Conservation (phyloP, 2,113 vertebrate genomes). For the Cacatua alba region DNA sequence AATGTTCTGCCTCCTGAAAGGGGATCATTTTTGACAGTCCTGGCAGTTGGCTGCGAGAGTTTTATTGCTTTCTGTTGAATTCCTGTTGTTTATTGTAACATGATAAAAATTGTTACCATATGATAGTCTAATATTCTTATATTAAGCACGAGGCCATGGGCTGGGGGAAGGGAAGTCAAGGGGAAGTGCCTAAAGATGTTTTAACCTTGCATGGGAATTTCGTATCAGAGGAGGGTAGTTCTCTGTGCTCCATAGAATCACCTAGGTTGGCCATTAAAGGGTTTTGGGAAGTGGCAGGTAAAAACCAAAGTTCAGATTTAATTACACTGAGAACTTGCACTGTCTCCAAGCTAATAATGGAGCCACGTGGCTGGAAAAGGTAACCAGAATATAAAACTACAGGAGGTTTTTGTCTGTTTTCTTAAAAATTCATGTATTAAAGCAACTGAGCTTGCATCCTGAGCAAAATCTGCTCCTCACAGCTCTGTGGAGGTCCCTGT, state of each 20-base stretch:
- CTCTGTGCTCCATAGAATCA: background rate
- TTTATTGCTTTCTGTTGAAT: conserved; percentile 72
- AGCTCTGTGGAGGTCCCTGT: accelerated
- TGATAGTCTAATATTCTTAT: conserved; percentile 53
- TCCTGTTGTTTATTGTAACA: conserved; percentile 74
- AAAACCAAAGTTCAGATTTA: background rate
- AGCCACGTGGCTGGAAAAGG: background rate
- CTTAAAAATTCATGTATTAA: background rate
- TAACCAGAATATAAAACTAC: accelerated
- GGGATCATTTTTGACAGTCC: conserved; percentile 65
- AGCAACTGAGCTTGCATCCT: background rate
- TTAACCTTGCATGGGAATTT: conserved; percentile 36
- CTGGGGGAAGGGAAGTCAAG: background rate
- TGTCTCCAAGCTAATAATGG: background rate
- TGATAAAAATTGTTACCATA: conserved; percentile 75
- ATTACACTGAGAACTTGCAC: background rate
- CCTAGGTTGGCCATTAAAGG: background rate
- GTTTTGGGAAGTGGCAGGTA: background rate
- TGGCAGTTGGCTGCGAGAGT: conserved; percentile 59
- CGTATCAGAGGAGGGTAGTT: background rate
- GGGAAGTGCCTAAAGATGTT: conserved; percentile 24
- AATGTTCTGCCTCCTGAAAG: conserved; percentile 55
- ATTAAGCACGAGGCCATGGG: conserved; percentile 1
- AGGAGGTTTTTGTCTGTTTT: background rate
- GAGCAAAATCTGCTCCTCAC: background rate